Conservation (phyloP, 2,888 invertebrate genomes). For the Cybosia mesomella region DNA sequence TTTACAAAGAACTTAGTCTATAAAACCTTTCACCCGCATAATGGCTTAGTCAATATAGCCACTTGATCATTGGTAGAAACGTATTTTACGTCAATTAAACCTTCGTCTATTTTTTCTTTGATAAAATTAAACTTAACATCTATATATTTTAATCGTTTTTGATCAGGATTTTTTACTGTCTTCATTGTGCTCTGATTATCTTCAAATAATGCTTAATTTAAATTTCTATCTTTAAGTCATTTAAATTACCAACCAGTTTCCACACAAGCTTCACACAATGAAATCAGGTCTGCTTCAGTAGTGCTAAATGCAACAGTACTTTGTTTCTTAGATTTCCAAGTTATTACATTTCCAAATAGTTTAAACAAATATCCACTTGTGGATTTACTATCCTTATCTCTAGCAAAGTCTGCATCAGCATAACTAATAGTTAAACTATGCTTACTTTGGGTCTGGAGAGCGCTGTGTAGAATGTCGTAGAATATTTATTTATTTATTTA, state of each 20-base stretch:
- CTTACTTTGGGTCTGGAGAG: too few species aligned
- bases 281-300: not conserved
- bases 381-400: not conserved
- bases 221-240: not conserved
- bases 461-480: too few species aligned
- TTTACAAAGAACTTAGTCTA: too few species aligned
- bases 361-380: not conserved
- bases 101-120: not conserved
- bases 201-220: not conserved
- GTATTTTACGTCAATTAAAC: not conserved
- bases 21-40: too few species aligned
- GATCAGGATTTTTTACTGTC: not conserved
- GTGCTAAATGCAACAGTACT: not conserved
- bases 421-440: too few species aligned
- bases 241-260: not conserved
- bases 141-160: not conserved
- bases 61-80: not conserved
- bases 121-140: not conserved
- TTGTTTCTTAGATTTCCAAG: conserved; percentile 3
- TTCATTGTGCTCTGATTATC: not conserved
- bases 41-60: not conserved
- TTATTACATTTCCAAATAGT: not conserved
- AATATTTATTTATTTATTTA: too few species aligned
- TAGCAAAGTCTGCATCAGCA: not conserved
- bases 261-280: not conserved